These are phyloP conservation scores for Crax fasciolata DNA, from an alignment of 2,797 vertebrate genomes.

Conservation along the genomic window DNA sequence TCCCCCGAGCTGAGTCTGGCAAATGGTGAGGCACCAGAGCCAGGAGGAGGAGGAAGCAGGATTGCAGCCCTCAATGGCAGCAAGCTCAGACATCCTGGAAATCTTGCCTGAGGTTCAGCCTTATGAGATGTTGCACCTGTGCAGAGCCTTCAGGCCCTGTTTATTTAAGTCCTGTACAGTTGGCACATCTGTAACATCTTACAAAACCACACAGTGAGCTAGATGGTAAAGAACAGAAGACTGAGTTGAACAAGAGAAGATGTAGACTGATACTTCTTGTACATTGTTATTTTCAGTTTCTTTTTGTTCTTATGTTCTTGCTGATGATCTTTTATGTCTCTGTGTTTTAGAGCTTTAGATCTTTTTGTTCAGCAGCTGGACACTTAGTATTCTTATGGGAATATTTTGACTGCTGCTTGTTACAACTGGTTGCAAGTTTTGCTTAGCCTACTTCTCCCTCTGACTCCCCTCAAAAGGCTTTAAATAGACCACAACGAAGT, in stretches of 20 bases:
- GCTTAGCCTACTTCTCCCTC: neutral
- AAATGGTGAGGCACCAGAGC: accelerated
- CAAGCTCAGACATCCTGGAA: neutral
- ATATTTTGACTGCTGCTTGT: neutral
- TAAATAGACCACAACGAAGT: neutral
- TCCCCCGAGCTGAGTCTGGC: neutral
- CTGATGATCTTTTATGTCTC: neutral
- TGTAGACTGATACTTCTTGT: neutral
- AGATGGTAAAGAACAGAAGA: neutral
- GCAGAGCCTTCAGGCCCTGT: neutral
- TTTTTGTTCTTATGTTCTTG: neutral
- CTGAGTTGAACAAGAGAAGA: neutral
- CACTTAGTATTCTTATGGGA: neutral
- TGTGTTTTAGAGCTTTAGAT: neutral
- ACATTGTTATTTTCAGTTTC: neutral
- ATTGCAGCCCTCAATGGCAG: neutral
- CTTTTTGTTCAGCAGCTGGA: neutral
- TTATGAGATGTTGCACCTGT: neutral
- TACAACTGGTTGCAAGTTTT: neutral
- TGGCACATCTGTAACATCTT: accelerated
- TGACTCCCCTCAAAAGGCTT: neutral
- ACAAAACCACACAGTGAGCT: accelerated
- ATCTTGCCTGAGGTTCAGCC: neutral
- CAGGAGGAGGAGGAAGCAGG: neutral
- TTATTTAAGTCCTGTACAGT: accelerated